Evolutionary conservation across 2,113 vertebrate genomes (phyloP), one percentile per base, ranked within the genome.

Genomic region (Cynocephalus volans): DNA sequence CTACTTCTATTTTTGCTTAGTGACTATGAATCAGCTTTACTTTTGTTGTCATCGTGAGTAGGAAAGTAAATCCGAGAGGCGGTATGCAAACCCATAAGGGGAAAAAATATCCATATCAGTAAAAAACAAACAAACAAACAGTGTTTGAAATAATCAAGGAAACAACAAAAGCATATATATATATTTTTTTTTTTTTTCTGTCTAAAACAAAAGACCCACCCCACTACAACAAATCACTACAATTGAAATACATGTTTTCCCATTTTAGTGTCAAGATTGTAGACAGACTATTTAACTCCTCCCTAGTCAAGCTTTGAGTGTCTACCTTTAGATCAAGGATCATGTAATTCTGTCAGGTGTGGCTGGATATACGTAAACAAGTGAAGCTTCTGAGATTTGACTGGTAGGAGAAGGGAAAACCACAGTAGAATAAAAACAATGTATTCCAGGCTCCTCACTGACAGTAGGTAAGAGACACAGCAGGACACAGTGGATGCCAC

Each of bases 371-470:
- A 15, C 28, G 41, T 13, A 19, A 67, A 33, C 4, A 50, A 56
- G 21, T 28, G 41, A 67, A 87, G 62, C 41, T 64, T 33, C 69
- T 33, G 41, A 81, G 60, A 69, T 31, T 48, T 64, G 81, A 33
- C 84, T n/a, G 5, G 1, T 31, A 90, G 12, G 60, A 77, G 52
- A 88, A 52, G 80, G 86, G 10, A 92, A 2, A 65, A 21, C 3
- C 4, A 0, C 1, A 1, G 21, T 0, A 13, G 45, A 69, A 48
- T 6, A 62, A 36, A 18, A 87, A 4, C 65, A 54, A 13, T 10
- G 2, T n/a, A 58, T 54, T 9, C 24, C 67, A 33, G 36, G 13
- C n/a, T 56, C 33, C 8, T 85, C 19, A 5, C 76, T 19, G 28
- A 58, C 33, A 14, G 45, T 9, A 19, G 56, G 8, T 13, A 17